These are phyloP conservation scores for Aphis craccivora DNA, from an alignment of 1,140 invertebrate genomes.

Conservation along the genomic window DNA sequence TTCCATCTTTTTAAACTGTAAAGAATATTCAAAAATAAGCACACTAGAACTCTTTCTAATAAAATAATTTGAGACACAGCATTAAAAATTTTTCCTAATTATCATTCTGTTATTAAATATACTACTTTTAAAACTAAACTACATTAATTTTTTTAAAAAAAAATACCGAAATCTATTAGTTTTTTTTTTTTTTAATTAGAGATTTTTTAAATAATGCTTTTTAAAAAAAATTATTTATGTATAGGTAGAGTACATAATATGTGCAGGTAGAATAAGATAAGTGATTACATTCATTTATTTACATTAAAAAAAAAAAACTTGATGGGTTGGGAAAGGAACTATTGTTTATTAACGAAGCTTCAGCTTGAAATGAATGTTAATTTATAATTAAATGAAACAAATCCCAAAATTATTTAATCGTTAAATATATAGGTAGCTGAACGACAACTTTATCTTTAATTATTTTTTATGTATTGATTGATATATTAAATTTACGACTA, in stretches of 20 bases:
- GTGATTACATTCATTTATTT: background rate
- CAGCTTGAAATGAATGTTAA: background rate
- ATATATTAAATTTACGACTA: background rate
- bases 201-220: no score
- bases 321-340: background rate
- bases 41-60: background rate
- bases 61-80: background rate
- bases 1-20: background rate
- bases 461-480: background rate
- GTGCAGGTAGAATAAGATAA: background rate
- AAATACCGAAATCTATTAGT: background rate
- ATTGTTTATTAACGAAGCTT: background rate
- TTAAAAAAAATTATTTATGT: background rate
- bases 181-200: background rate
- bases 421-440: background rate
- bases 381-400: background rate
- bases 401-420: background rate
- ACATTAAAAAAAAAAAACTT: background rate
- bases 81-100: background rate
- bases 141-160: background rate
- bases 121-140: background rate
- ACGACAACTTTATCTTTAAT: background rate
- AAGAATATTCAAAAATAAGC: background rate
- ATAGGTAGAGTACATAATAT: background rate
- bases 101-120: background rate